A percentile compares a stretch with the other conserved stretches of the same genome.
These are phyloP conservation scores for Piaya cayana DNA, from an alignment of 2,113 vertebrate genomes.

Conservation along the genomic window DNA sequence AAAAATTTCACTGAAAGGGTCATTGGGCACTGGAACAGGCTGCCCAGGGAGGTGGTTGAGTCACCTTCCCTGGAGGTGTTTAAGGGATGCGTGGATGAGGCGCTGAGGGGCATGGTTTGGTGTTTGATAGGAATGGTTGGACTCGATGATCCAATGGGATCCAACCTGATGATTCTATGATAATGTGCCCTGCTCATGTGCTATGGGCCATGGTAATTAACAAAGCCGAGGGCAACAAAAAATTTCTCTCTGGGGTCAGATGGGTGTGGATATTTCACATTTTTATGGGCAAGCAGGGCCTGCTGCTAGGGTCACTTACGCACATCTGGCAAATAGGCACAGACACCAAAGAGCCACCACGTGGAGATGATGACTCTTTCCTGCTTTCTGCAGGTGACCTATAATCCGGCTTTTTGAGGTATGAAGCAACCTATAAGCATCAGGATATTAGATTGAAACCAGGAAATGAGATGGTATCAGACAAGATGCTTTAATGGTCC, in stretches of 20 bases:
- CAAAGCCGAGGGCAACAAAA: background rate
- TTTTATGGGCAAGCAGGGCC: background rate
- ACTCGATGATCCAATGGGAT: no score
- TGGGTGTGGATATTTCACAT: background rate
- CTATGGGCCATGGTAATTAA: background rate
- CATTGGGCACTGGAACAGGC: no score
- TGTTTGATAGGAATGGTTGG: no score
- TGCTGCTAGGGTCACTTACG: background rate
- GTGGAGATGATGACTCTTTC: background rate
- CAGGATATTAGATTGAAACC: background rate
- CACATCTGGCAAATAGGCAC: background rate
- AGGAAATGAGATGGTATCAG: background rate
- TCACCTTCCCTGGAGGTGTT: no score
- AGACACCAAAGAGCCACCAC: background rate
- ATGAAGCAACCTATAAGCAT: background rate
- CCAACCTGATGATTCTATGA: no score
- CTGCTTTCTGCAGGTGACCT: background rate
- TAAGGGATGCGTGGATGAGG: no score
- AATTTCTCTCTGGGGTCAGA: background rate
- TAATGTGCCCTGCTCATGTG: accelerated
- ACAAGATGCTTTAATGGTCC: background rate
- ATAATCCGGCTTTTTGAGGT: background rate
- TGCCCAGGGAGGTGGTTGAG: no score
- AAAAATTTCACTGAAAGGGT: no score
- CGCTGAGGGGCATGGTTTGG: no score